Base-by-base conservation (phyloP, 1,140 invertebrate genomes). In the Hypothenemus hampei region DNA sequence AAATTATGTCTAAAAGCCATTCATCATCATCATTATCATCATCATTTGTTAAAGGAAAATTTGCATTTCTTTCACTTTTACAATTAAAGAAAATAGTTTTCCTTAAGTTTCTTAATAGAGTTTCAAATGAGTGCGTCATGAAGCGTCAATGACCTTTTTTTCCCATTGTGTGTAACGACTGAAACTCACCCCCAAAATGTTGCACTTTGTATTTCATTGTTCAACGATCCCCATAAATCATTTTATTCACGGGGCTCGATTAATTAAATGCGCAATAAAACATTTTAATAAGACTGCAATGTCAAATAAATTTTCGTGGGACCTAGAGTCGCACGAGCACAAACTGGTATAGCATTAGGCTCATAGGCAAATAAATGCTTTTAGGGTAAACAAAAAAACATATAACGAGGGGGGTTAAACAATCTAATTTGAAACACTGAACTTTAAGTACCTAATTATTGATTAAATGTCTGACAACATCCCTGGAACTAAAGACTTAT, bases 221-320 rank as follows among this genome's bases (percentile, higher is more conserved):
- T 15, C 24, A 41, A n/a, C n/a, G n/a, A n/a, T n/a, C 36, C 48
- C 48, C 22, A 50, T 40, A 36, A 21, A 40, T 50, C 48, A 40
- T 50, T 41, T 50, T 16, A 18, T 6, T 22, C 20, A 44, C 24
- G 22, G 36, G 31, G 33, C 31, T 21, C 52, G 31, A 54, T 54
- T 54, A 54, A 46, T 54, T 54, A 54, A 54, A 54, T 44, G 22
- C 39, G 35, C 23, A 46, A 54, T 54, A 54, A 54, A 54, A 45
- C 52, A 54, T 54, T 54, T 54, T 54, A 54, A 54, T 54, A 54
- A 54, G 52, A 29, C 21, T 29, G 20, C 33, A 43, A 45, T 47
- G 44, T 54, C 52, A 54, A 39, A 54, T 54, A 29, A 46, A 46
- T 54, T 54, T 46, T 39, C 50, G 39, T 45, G 31, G 52, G 52